Conservation (phyloP, 2,888 invertebrate genomes). For the Lasioglossum malachurum region DNA sequence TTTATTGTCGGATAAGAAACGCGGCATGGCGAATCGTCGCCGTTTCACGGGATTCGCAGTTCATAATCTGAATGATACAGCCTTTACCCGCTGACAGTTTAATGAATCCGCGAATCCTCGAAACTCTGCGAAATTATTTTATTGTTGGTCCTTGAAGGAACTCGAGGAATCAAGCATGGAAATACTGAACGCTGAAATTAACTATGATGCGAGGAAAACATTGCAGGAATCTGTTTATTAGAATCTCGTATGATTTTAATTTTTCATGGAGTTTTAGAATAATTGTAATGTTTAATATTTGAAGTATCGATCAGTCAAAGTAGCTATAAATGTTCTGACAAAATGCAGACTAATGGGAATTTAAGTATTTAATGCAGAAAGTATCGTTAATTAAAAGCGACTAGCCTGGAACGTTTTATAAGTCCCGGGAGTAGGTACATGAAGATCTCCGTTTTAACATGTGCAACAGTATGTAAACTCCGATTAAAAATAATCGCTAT, state of each 20-base stretch:
- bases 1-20: conserved; percentile 8
- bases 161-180: not conserved
- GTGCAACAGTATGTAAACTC: not conserved
- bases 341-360: not conserved
- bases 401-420: not conserved
- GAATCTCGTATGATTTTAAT: no score
- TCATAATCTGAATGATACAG: not conserved
- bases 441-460: not conserved
- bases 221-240: not conserved
- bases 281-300: not conserved
- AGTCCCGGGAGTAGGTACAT: not conserved
- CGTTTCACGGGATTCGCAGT: not conserved
- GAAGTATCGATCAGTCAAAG: not conserved
- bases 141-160: not conserved
- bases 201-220: not conserved
- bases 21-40: not conserved
- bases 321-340: not conserved
- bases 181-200: not conserved
- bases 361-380: no score
- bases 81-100: not conserved
- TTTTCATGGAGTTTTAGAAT: no score
- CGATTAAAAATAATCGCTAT: not conserved
- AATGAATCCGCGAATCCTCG: not conserved
- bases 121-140: not conserved
- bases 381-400: not conserved